Evolutionary conservation across 1,140 invertebrate species (phyloP).

Genomic region (Drosophila kohkoa): DNA sequence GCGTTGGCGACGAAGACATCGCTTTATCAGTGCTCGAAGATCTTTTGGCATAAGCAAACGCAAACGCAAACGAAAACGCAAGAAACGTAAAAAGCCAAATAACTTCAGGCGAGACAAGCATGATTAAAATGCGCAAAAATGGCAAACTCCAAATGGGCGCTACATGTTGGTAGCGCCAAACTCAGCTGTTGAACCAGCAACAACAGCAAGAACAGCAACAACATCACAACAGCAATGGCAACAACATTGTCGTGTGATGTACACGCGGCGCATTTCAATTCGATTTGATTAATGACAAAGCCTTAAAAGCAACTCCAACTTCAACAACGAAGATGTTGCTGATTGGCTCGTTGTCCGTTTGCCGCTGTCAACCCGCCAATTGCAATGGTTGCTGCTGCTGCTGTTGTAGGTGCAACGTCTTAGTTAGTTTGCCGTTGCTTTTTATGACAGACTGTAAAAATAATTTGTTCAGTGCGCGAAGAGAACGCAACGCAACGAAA

Average conservation of each 20-base stretch:
- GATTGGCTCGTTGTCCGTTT: conserved; percentile 71
- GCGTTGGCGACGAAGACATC: conserved; percentile 10
- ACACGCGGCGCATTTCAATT: conserved; percentile 82
- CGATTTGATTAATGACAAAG: conserved; percentile 83
- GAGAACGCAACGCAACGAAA: conserved; percentile 22
- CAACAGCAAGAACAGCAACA: conserved; percentile 29
- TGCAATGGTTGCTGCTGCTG: conserved; percentile 47
- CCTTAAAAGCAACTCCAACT: conserved; percentile 78
- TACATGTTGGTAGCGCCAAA: conserved; percentile 61
- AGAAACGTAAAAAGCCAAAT: conserved; percentile 68
- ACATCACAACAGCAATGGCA: conserved; percentile 29
- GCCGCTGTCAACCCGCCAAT: conserved; percentile 76
- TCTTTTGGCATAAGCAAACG: conserved; percentile 70
- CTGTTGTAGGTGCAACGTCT: conserved; percentile 44
- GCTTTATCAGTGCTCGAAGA: conserved; percentile 68
- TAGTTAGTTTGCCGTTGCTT: conserved; percentile 43
- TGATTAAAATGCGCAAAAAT: conserved; percentile 81
- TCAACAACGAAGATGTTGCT: conserved; percentile 77
- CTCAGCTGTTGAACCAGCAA: conserved; percentile 19
- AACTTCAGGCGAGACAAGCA: conserved; percentile 76
- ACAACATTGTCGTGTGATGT: conserved; percentile 72
- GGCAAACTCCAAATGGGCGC: conserved; percentile 80
- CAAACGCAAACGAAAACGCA: conserved; percentile 39
- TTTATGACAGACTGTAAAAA: conserved; percentile 64
- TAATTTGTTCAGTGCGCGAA: conserved; percentile 53